Base-by-base conservation (phyloP, 2,888 invertebrate genomes). In the Drosophila greeni region DNA sequence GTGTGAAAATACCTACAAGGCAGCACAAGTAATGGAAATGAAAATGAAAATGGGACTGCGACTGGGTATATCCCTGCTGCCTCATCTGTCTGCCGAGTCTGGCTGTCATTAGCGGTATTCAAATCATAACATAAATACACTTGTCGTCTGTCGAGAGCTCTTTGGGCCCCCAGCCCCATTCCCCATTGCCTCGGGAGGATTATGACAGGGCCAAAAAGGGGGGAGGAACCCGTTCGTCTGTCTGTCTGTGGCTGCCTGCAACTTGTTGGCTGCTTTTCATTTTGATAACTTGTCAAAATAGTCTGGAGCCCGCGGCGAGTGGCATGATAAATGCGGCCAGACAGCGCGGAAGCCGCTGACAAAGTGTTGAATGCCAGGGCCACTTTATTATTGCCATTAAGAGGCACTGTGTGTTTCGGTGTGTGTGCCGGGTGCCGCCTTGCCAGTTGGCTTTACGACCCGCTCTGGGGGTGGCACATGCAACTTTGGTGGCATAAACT, bases 91-190 rank as follows among this genome's bases (percentile, higher is more conserved):
- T 40, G 33, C 53, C 55, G 56, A 29, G 62, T 54, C 56, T 42
- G 59, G 60, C 81, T 80, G 79, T 85, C 85, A 86, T 86, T 85
- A 85, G 76, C 76, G 76, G 76, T 79, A 83, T 86, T 75, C 84
- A 81, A 80, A 85, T 86, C 85, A 86, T 86, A 83, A 86, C 85
- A 85, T 86, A 86, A 86, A 86, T 86, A 86, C 82, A 79, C 85
- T 84, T 84, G 83, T 86, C 83, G 85, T 86, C 86, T 86, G 76
- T 62, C 74, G 66, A 73, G 72, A 48, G 61, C 55, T 54, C 62
- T 51, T 47, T 31, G 45, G 26, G 49, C 40, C 20, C 56, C 40
- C 18, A 48, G 14, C 33, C 1, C 8, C 48, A 16, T 24, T 8
- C 12, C 23, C 48, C 48, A 26, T 2, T 4, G 45, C 31, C 45